These are phyloP conservation scores for Channa maculata DNA, from an alignment of 2,113 vertebrate species.

Conservation along the genomic window DNA sequence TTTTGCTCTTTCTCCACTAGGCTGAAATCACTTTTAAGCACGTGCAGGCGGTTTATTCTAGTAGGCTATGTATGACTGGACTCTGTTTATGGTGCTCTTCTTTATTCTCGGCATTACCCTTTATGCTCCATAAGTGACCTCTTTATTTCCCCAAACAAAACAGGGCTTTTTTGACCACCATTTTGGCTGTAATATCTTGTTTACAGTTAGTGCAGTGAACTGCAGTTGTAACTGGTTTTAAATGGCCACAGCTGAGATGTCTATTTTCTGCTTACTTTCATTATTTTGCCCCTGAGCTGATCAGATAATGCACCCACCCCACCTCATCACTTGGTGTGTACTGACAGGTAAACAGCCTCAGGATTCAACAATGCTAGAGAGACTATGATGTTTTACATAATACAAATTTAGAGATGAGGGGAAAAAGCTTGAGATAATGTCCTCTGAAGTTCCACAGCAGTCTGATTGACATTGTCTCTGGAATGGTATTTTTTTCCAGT, in stretches of 20 bases:
- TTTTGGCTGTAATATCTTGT: neutral
- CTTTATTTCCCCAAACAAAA: constrained; percentile 15
- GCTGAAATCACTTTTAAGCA: constrained; percentile 19
- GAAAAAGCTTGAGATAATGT: neutral
- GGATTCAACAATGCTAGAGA: constrained; percentile 30
- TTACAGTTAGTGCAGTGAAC: neutral
- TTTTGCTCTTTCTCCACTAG: constrained; percentile 11
- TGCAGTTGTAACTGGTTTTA: constrained; percentile 7
- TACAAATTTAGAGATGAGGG: neutral
- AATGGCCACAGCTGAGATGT: neutral
- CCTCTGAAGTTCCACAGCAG: neutral
- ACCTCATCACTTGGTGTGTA: constrained; percentile 49
- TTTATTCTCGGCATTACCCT: constrained; percentile 26
- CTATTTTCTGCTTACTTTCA: constrained; percentile 31
- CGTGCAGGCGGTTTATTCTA: constrained; percentile 28
- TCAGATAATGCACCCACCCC: constrained; percentile 43
- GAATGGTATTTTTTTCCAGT: neutral
- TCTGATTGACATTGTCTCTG: neutral
- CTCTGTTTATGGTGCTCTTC: constrained; percentile 20
- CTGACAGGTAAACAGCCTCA: constrained; percentile 40
- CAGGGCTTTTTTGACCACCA: neutral
- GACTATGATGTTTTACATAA: neutral
- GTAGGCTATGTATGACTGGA: constrained; percentile 5
- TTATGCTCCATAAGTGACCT: neutral
- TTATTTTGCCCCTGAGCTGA: constrained; percentile 50